These are phyloP conservation scores for Cheirogaleus medius DNA, from an alignment of 2,113 vertebrate species.

Conservation along the genomic window DNA sequence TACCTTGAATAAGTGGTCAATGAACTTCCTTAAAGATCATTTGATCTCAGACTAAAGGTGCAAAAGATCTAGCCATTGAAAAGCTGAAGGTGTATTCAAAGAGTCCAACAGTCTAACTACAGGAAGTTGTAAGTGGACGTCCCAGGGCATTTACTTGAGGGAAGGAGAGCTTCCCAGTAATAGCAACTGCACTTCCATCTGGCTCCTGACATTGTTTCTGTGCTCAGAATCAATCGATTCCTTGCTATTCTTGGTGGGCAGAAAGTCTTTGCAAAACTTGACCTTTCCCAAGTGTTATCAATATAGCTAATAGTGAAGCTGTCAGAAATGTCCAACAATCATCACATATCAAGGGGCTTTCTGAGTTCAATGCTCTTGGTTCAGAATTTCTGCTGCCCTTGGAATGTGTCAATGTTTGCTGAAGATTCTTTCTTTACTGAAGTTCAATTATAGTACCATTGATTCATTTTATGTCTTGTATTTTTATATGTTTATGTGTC, in stretches of 20 bases:
- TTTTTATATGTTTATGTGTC: neutral
- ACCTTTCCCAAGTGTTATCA: constrained; percentile 56
- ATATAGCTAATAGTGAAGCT: constrained; percentile 48
- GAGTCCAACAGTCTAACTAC: neutral
- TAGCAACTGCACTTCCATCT: neutral
- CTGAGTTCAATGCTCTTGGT: neutral
- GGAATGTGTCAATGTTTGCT: neutral
- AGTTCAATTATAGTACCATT: neutral
- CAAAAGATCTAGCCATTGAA: neutral
- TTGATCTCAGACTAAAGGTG: neutral
- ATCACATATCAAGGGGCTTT: neutral
- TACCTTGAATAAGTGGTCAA: neutral
- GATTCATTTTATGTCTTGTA: neutral
- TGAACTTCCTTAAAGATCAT: neutral
- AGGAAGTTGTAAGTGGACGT: neutral
- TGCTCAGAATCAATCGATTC: constrained; percentile 32
- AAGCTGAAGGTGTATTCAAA: neutral
- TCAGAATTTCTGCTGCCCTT: constrained; percentile 37
- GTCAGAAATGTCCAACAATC: constrained; percentile 57
- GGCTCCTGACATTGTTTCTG: constrained; percentile 19
- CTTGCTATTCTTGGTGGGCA: constrained; percentile 63
- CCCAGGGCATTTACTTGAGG: neutral
- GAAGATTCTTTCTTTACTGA: neutral
- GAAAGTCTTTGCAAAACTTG: constrained; percentile 65
- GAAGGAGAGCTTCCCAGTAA: neutral